Percentiles rank a stretch among this genome's conserved stretches.
Evolutionary conservation across 2,888 invertebrate genomes (phyloP).

Genomic region (Amphipoea oculea): DNA sequence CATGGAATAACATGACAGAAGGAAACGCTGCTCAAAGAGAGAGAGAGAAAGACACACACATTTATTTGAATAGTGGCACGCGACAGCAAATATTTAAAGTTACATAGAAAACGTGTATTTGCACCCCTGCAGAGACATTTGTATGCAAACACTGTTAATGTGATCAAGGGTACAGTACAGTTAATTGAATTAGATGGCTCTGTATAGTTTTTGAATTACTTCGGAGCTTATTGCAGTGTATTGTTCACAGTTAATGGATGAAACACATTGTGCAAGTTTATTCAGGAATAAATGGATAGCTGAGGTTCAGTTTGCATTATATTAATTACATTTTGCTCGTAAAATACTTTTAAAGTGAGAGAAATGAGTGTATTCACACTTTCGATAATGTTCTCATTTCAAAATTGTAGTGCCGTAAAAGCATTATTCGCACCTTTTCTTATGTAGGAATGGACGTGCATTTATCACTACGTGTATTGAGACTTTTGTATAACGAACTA

Average conservation of each 20-base stretch:
- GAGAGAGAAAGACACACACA: conserved; percentile 71
- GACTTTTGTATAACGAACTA: not conserved
- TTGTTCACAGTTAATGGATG: conserved; percentile 20
- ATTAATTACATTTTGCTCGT: conserved; percentile 13
- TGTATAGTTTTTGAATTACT: conserved; percentile 48
- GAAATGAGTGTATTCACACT: conserved; percentile 17
- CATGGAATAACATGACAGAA: conserved; percentile 70
- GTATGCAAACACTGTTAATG: conserved; percentile 75
- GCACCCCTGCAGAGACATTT: conserved; percentile 71
- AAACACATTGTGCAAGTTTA: conserved; percentile 21
- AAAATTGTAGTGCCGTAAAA: not conserved
- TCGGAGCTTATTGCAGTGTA: conserved; percentile 15
- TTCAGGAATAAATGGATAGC: conserved; percentile 12
- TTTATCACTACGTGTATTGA: not conserved
- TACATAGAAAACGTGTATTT: conserved; percentile 81
- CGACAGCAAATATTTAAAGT: conserved; percentile 83
- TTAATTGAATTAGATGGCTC: conserved; percentile 66
- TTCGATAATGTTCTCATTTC: not conserved
- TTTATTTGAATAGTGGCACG: conserved; percentile 83
- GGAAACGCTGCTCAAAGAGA: conserved; percentile 73
- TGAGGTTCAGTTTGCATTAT: conserved; percentile 10
- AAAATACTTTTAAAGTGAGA: conserved; percentile 16
- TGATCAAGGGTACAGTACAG: conserved; percentile 71
- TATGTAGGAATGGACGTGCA: no score
- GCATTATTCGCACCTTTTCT: not conserved